Base-by-base conservation (phyloP, 2,797 vertebrate species). In the Tarsius wallacei region DNA sequence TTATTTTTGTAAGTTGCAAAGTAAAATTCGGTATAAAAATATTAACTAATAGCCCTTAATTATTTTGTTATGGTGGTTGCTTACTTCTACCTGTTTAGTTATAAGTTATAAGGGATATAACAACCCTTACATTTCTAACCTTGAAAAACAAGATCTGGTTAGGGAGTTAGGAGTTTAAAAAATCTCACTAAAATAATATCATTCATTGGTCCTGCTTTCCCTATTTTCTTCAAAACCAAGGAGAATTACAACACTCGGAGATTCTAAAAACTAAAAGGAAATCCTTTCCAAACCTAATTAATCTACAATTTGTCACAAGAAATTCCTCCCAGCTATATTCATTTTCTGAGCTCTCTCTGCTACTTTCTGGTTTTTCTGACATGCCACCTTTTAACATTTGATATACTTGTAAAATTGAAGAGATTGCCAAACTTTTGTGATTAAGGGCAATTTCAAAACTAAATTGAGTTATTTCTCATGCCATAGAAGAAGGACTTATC, bases 11-110 rank as follows among this genome's bases (percentile, higher is more conserved):
- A 80, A 33, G 16, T 78, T 12, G 53, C 78, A 82, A 77, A 31
- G 12, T 31, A 77, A 36, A 7, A 91, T 53, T 95, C 91, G 14
- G 2, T 73, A 73, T 93, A 68, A 83, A 86, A 91, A 70, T 53
- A 42, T 51, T 88, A 91, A 87, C 13, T 83, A 77, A 77, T 73
- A 28, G 28, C 1, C 24, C 47, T 59, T 42, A 4, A 42, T 42
- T 71, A 12, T 5, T 64, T 66, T 26, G 68, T 87, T 5, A 63
- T 49, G 28, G 83, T 87, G 14, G 10, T 80, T 90, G n/a, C 5
- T 24, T 17, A 17, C 24, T 17, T 16, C 28, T 53, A 81, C 5
- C 0, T 47, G 31, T 7, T 95, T 74, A 83, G 17, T 71, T 59
- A 57, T 16, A 87, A 87, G 55, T 16, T 84, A 22, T 33, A 59